Evolutionary conservation across 2,888 invertebrate genomes (phyloP), one percentile per base, ranked within the genome.

Genomic region (Choreutis nemorana): DNA sequence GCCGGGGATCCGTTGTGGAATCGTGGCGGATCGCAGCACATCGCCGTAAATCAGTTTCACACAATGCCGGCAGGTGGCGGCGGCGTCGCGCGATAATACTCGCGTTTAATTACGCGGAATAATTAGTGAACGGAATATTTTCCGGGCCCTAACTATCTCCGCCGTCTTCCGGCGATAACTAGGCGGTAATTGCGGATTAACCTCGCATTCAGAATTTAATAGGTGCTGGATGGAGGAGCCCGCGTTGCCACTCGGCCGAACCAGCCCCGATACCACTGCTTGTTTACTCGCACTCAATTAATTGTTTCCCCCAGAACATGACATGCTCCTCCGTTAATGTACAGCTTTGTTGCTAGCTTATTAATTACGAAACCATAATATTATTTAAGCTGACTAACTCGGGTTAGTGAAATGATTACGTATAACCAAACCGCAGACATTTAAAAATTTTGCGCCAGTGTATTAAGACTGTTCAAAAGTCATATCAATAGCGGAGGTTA

Each of bases 71-170:
- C 77, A 78, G 75, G 75, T 78, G 77, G 75, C 71, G 70, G 57
- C 70, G 70, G 71, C 72, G 67, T 57, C 65, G 67, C 64, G 56
- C 70, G 73, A 73, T 77, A 75, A 77, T 77, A 64, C 71, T 50
- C 62, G 67, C 68, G 78, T 75, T 78, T 78, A 79, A 79, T 79
- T 79, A 77, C 79, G 71, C 66, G 78, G 80, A 79, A 80, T 80
- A 80, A 79, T 79, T 79, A 79, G 73, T 71, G 75, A 73, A 72
- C 73, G 77, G 77, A 77, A 78, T 75, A 75, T 75, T 73, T 78
- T 77, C 77, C 75, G 73, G 70, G 72, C 70, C 68, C 77, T 75
- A 77, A 75, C 77, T 77, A 78, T 77, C 75, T 73, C 71, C 67
- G 56, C 61, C 71, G 67, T 73, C 75, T 77, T 75, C 75, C 77